Conservation (phyloP, 2,888 invertebrate genomes). For the Diogma glabrata region DNA sequence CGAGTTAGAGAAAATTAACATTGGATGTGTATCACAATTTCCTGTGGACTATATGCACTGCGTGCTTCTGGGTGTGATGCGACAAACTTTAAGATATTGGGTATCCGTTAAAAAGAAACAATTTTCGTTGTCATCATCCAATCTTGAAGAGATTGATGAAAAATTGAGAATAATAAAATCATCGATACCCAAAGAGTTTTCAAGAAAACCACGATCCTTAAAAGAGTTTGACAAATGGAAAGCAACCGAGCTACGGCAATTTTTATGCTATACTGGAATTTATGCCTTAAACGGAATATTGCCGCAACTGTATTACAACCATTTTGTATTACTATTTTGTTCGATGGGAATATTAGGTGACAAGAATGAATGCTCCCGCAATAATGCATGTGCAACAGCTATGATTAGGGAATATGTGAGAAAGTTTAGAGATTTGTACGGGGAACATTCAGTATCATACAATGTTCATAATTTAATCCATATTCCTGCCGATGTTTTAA, state of each 20-base stretch:
- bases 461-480: constrained; percentile 1
- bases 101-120: not conserved
- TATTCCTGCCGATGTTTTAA: not conserved
- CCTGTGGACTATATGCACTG: not conserved
- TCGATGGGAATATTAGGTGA: not conserved
- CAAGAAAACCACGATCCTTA: constrained; percentile 1
- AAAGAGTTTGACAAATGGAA: constrained; percentile 5
- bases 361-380: not conserved
- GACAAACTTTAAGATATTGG: constrained; percentile 3
- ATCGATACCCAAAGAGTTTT: not conserved
- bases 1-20: not conserved
- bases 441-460: not conserved
- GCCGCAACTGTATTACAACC: not conserved
- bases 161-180: no score
- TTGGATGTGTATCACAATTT: constrained; percentile 1
- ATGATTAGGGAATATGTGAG: not conserved
- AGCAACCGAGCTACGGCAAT: constrained; percentile 2
- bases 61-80: constrained; percentile 4
- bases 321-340: not conserved
- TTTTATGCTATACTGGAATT: constrained; percentile 1
- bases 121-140: not conserved
- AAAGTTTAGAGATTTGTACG: not conserved
- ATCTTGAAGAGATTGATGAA: not conserved
- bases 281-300: not conserved
- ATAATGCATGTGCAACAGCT: constrained; percentile 1